Percentiles rank a stretch among this genome's conserved stretches.
Evolutionary conservation across 2,888 invertebrate species (phyloP).

Genomic region (Allophyes oxyacanthae): DNA sequence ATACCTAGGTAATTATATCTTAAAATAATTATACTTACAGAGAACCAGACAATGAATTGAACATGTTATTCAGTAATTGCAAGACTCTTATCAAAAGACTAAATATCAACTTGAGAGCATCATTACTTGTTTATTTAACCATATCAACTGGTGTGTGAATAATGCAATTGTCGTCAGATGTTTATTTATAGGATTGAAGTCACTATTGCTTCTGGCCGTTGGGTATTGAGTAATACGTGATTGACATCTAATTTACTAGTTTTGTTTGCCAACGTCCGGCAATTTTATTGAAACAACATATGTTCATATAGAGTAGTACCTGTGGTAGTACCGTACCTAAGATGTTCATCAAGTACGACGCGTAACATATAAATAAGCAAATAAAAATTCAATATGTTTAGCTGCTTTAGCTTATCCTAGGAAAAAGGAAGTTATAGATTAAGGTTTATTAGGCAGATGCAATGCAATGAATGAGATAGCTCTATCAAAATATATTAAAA

Average conservation of each 20-base stretch:
- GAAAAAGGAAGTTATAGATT: background rate
- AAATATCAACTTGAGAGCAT: constrained; percentile 27
- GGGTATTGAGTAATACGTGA: constrained; percentile 58
- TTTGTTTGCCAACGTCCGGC: constrained; percentile 15
- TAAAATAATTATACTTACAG: no score
- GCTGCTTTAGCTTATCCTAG: background rate
- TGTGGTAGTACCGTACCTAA: no score
- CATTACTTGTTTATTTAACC: constrained; percentile 56
- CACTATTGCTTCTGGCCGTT: constrained; percentile 68
- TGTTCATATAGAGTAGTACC: no score
- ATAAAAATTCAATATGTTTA: no score
- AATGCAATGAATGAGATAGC: constrained; percentile 19
- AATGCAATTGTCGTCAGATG: constrained; percentile 70
- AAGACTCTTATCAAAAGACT: constrained; percentile 14
- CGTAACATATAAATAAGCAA: no score
- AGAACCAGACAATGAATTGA: no score
- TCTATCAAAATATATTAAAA: constrained; percentile 8
- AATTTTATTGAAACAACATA: background rate
- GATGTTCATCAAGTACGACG: no score
- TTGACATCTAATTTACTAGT: constrained; percentile 54
- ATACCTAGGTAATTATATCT: no score
- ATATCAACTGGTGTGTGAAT: constrained; percentile 61
- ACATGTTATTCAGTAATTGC: background rate
- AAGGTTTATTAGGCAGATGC: background rate
- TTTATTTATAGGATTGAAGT: constrained; percentile 84